Base-by-base conservation (phyloP, 2,797 vertebrate species). In the Notolabrus celidotus region DNA sequence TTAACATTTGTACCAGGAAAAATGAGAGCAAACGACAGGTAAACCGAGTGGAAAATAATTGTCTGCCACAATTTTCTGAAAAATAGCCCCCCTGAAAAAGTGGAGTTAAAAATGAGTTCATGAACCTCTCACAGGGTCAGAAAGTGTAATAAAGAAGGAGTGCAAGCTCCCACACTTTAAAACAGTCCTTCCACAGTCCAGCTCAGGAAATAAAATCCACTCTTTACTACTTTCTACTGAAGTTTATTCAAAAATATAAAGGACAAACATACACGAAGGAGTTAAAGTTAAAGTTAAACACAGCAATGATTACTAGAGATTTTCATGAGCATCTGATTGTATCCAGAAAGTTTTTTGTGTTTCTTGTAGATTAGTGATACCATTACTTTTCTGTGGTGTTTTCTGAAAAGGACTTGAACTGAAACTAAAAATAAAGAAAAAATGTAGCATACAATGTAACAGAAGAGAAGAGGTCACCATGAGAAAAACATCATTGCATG, bases 1-100 rank as follows among this genome's bases (percentile, higher is more conserved):
- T 78, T 80, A 84, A 84, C 84, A 83, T 74, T n/a, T 67, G 14
- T 27, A 77, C 52, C 19, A 62, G 12, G 23, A 68, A 54, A 72
- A 71, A 67, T 11, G 25, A 58, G 57, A 67, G 63, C 46, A 79
- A 77, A 80, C 77, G 77, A 79, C 80, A 87, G 82, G 71, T 86
- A 57, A 59, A 25, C 52, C 17, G 10, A 77, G 82, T 47, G 50
- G 61, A 79, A 85, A 82, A 80, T 78, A 86, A 76, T 71, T 70
- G 67, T 57, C 82, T 82, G 66, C 69, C 63, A 74, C 46, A 56
- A 80, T 82, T 79, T 75, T 45, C 55, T 62, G 71, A 79, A 56
- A 79, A 84, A 80, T 46, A 56, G 62, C 9, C 33, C 16, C 36
- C 20, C 23, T 57, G 20, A 49, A 67, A 70, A 62, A 69, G 70